Evolutionary conservation across 2,797 vertebrate genomes (phyloP).

Genomic region (Enoplosus armatus): DNA sequence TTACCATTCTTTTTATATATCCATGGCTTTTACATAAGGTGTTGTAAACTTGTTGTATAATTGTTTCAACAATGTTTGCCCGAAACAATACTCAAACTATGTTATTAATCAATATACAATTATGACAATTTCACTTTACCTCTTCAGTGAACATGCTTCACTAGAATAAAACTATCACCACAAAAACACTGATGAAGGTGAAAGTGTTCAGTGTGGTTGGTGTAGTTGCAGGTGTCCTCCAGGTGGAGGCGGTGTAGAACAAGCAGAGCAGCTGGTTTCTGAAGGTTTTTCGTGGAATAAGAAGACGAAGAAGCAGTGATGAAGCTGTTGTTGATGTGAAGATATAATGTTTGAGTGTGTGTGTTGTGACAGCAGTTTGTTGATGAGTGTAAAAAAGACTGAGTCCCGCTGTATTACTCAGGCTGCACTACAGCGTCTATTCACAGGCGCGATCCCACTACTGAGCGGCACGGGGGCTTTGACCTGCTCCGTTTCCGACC

Average conservation of each 20-base stretch:
- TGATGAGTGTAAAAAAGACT: slow-evolving; percentile 46
- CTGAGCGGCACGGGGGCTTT: slow-evolving; percentile 65
- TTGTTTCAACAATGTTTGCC: too few relatives aligned
- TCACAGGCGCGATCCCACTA: slow-evolving; percentile 81
- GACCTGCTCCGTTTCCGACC: slow-evolving; percentile 55
- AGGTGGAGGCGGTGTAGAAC: slow-evolving; percentile 25
- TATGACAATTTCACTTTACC: too few relatives aligned
- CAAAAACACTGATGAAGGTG: too few relatives aligned
- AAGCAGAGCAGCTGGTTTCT: neutral
- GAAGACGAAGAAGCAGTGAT: too few relatives aligned
- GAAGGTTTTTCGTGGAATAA: neutral
- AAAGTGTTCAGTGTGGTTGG: neutral
- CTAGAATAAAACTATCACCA: too few relatives aligned
- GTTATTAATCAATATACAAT: too few relatives aligned
- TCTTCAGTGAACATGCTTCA: too few relatives aligned
- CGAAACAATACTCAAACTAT: too few relatives aligned
- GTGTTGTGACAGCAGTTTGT: neutral
- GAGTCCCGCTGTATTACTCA: slow-evolving; percentile 71
- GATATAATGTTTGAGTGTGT: neutral
- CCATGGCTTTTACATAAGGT: too few relatives aligned
- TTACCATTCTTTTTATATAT: too few relatives aligned
- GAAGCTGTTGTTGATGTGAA: too few relatives aligned
- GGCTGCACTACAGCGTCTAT: slow-evolving; percentile 71
- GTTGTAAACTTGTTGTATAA: too few relatives aligned
- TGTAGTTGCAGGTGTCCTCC: slow-evolving; percentile 15